Conservation (phyloP, 2,888 invertebrate genomes). For the Coleophora flavipennella region DNA sequence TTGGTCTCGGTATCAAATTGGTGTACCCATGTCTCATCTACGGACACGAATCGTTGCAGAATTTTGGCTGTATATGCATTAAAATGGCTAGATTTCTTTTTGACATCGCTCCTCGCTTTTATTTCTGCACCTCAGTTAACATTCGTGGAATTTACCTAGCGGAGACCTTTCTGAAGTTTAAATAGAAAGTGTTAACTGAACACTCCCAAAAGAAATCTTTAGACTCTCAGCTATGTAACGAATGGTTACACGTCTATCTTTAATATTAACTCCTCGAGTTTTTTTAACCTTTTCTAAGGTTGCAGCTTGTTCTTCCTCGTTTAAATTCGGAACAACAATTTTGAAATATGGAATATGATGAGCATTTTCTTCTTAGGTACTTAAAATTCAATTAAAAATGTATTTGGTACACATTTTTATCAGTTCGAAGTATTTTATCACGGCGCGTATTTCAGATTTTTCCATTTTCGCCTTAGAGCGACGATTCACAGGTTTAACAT, state of each 20-base stretch:
- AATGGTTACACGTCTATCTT: conserved; percentile 4
- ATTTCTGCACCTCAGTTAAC: not conserved
- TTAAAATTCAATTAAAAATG: conserved; percentile 1
- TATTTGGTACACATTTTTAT: not conserved
- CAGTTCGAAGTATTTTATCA: not conserved
- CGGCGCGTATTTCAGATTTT: not conserved
- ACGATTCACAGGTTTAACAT: not conserved
- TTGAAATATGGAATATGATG: not conserved
- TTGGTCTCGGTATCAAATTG: no score
- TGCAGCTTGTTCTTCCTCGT: not conserved
- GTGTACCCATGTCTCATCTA: no score
- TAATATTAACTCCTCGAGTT: no score
- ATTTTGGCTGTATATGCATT: no score
- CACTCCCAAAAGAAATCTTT: conserved; percentile 5
- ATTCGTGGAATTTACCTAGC: not conserved
- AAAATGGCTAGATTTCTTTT: no score
- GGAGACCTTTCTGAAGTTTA: not conserved
- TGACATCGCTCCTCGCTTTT: no score
- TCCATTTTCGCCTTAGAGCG: no score
- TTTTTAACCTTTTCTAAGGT: not conserved
- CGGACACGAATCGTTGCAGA: no score
- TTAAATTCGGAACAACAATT: not conserved
- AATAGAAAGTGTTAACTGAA: not conserved
- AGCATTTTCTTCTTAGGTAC: not conserved
- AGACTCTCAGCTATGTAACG: conserved; percentile 2